These are phyloP conservation scores for Acleris laterana DNA, from an alignment of 2,888 invertebrate species.

Conservation along the genomic window DNA sequence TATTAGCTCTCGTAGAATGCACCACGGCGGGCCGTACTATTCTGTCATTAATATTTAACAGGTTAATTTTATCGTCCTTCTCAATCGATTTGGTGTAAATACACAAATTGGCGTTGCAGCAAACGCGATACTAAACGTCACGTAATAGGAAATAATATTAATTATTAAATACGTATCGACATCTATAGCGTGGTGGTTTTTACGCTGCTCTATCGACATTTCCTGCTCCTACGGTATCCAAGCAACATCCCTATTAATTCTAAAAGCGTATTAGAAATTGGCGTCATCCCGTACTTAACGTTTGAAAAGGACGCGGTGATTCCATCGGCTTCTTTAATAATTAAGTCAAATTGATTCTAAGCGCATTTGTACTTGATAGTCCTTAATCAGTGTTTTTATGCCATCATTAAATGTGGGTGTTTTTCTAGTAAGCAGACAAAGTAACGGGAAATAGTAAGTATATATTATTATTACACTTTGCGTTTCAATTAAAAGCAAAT, in stretches of 20 bases:
- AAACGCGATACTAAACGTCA: too few relatives aligned
- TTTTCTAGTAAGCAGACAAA: not conserved
- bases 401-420: slow-evolving; percentile 5
- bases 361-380: slow-evolving; percentile 46
- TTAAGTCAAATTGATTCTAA: slow-evolving; percentile 29
- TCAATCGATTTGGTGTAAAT: too few relatives aligned
- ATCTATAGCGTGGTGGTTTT: not conserved
- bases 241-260: slow-evolving; percentile 43
- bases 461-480: too few relatives aligned
- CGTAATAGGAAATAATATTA: too few relatives aligned
- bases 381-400: slow-evolving; percentile 71
- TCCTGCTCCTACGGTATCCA: not conserved
- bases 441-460: not conserved
- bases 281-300: slow-evolving; percentile 61
- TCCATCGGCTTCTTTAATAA: slow-evolving; percentile 52
- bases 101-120: not conserved
- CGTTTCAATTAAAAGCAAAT: too few relatives aligned
- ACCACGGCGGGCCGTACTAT: too few relatives aligned
- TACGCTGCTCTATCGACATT: not conserved
- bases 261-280: slow-evolving; percentile 71
- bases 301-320: slow-evolving; percentile 64
- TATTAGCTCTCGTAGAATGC: too few relatives aligned
- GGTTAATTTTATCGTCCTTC: too few relatives aligned
- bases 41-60: too few relatives aligned
- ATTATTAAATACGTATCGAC: not conserved